These are phyloP conservation scores for Watsonalla binaria DNA, from an alignment of 2,888 invertebrate species.

Conservation along the genomic window DNA sequence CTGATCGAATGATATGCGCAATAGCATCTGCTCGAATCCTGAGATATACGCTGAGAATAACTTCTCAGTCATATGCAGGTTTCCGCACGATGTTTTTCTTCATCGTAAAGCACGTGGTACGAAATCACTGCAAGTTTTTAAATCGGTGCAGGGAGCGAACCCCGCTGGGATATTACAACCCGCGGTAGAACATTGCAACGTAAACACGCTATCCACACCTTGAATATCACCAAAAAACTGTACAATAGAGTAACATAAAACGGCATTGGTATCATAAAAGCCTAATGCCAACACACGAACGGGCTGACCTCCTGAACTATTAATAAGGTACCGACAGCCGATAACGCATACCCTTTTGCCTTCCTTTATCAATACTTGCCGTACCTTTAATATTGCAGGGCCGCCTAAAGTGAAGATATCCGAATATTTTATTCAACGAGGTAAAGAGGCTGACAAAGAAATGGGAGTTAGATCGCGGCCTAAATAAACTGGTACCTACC, in stretches of 20 bases:
- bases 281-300: slow-evolving; percentile 5
- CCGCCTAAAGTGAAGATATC: slow-evolving; percentile 58
- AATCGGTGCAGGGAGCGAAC: too few species aligned
- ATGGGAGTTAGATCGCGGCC: slow-evolving; percentile 66
- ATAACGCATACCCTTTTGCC: slow-evolving; percentile 33
- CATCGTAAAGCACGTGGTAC: too few species aligned
- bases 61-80: too few species aligned
- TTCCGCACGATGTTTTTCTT: too few species aligned
- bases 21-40: too few species aligned
- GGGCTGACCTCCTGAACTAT: slow-evolving; percentile 18
- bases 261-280: slow-evolving; percentile 3
- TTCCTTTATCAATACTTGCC: slow-evolving; percentile 47
- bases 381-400: slow-evolving; percentile 55
- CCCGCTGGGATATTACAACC: too few species aligned
- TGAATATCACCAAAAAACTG: not conserved
- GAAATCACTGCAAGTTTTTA: too few species aligned
- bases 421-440: slow-evolving; percentile 71
- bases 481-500: slow-evolving; percentile 61
- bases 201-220: slow-evolving; percentile 1
- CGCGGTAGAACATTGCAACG: too few species aligned
- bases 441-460: slow-evolving; percentile 74
- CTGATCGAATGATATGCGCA: too few species aligned
- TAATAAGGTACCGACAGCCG: slow-evolving; percentile 32
- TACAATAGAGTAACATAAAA: slow-evolving; percentile 4
- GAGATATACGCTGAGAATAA: too few species aligned